phyloP scores from a whole-genome alignment of 2,113 vertebrate genomes.

The Hypomesus transpacificus region DNA sequence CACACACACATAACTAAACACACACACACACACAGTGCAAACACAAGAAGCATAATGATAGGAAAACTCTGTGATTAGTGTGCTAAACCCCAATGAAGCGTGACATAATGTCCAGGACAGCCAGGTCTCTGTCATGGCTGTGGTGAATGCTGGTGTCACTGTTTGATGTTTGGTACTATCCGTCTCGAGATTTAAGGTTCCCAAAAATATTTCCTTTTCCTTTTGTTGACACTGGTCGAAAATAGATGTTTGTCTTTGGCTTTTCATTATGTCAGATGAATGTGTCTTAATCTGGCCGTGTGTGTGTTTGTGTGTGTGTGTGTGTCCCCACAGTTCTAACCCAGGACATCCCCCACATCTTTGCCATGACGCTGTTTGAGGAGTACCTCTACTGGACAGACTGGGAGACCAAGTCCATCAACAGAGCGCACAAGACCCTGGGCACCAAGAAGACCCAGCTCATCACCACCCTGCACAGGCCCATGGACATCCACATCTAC shows the following conservation, averaged over 20 bases:
- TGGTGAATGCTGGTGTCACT: too few species aligned
- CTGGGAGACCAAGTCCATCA: constrained; percentile 99
- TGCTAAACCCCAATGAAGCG: constrained; percentile 44
- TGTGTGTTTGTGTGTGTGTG: constrained; percentile 2
- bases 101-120: too few species aligned
- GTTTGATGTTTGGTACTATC: too few species aligned
- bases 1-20: too few species aligned
- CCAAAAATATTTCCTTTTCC: too few species aligned
- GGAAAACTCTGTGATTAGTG: constrained; percentile 30
- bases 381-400: constrained; percentile 98
- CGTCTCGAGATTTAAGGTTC: too few species aligned
- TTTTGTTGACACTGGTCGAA: too few species aligned
- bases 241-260: too few species aligned
- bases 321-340: constrained; percentile 76
- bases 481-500: constrained; percentile 97
- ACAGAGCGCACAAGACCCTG: constrained; percentile 88
- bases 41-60: constrained; percentile 20
- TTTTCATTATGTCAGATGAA: too few species aligned
- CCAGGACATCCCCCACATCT: constrained; percentile 97
- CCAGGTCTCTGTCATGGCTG: too few species aligned
- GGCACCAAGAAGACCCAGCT: constrained; percentile 87
- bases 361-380: constrained; percentile 94
- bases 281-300: too few species aligned
- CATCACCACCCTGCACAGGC: constrained; percentile 93
- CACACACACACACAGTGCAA: constrained; percentile 32